A percentile compares a stretch with the other conserved stretches of the same genome.
phyloP scores from a whole-genome alignment of 2,113 vertebrate species.

The Sakesphorus luctuosus region DNA sequence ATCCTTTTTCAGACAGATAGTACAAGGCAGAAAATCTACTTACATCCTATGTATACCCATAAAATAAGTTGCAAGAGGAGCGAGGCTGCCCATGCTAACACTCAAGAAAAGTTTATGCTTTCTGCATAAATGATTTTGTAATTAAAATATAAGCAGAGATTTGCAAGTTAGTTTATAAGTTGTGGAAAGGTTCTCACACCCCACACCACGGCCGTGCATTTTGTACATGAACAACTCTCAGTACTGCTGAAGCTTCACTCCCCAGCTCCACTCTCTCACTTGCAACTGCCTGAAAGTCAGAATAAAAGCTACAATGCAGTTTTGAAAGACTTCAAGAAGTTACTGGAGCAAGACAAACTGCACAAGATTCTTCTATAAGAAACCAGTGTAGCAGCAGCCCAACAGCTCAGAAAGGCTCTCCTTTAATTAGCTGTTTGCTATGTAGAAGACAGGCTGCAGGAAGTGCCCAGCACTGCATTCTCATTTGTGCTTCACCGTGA shows the following conservation, averaged over 20 bases:
- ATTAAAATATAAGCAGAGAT: not conserved
- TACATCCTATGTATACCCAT: not conserved
- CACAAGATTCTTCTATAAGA: not conserved
- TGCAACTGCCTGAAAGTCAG: not conserved
- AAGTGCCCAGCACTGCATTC: slow-evolving; percentile 3
- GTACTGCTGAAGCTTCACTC: not conserved
- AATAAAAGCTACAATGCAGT: not conserved
- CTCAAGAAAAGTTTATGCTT: not conserved
- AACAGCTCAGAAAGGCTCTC: not conserved
- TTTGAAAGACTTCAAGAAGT: slow-evolving; percentile 50
- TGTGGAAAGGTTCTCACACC: not conserved
- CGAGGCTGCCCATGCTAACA: not conserved
- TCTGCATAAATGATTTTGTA: not conserved
- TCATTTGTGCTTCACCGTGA: slow-evolving; percentile 30
- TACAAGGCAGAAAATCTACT: slow-evolving; percentile 23
- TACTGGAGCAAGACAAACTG: slow-evolving; percentile 35
- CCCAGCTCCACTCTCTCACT: not conserved
- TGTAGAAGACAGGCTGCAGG: not conserved
- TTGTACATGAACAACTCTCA: not conserved
- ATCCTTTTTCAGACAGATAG: not conserved
- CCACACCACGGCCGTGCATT: fast-evolving
- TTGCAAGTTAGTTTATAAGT: not conserved
- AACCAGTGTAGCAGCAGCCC: slow-evolving; percentile 21
- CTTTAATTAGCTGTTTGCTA: slow-evolving; percentile 37
- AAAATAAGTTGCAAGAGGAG: not conserved